These are phyloP conservation scores for Montipora capricornis DNA, from an alignment of 64 coral and sea anemone species.

Conservation along the genomic window DNA sequence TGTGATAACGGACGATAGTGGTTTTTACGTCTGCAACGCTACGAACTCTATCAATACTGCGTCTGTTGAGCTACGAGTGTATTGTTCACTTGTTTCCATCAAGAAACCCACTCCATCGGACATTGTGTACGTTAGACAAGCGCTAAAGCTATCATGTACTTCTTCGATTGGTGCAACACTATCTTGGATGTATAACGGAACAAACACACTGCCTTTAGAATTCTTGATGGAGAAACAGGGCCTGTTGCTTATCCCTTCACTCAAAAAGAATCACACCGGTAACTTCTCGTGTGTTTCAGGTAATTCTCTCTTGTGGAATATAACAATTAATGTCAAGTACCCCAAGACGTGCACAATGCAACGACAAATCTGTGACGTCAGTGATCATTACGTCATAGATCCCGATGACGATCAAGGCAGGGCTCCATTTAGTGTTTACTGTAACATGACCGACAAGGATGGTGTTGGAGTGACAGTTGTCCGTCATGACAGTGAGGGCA, in stretches of 20 bases:
- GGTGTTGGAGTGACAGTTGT: slow-evolving; percentile 69
- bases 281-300: slow-evolving; percentile 31
- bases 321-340: not conserved
- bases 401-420: slow-evolving; percentile 33
- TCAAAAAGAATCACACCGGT: not conserved
- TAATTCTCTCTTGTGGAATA: not conserved
- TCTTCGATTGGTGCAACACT: not conserved
- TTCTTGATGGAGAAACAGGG: not conserved
- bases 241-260: not conserved
- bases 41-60: not conserved
- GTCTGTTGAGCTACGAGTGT: slow-evolving; percentile 7
- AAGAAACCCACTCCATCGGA: not conserved
- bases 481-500: slow-evolving; percentile 62
- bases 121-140: not conserved
- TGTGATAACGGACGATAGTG: not conserved
- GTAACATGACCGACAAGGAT: slow-evolving; percentile 58
- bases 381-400: slow-evolving; percentile 49
- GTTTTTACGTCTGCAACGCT: slow-evolving; percentile 21
- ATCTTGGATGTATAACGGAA: slow-evolving; percentile 1
- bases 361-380: slow-evolving; percentile 1
- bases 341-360: slow-evolving; percentile 21
- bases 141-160: not conserved
- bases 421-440: slow-evolving; percentile 49
- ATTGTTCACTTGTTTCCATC: not conserved
- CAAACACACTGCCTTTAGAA: not conserved